phyloP scores from a whole-genome alignment of 1,140 invertebrate genomes.

The Oryctes rhinoceros region DNA sequence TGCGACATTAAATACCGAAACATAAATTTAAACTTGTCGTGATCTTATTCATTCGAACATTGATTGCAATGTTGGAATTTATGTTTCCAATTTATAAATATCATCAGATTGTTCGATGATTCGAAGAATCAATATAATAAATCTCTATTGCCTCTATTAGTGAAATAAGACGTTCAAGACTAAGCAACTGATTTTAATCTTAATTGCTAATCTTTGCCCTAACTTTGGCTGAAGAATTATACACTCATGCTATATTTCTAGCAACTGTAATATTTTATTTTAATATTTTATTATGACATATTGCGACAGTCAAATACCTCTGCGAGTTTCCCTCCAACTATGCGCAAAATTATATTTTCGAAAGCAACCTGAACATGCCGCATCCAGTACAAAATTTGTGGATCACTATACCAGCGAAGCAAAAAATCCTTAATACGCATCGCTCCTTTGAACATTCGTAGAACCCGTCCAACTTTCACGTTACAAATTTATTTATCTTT shows the following conservation, averaged over 20 bases:
- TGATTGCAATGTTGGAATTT: not conserved
- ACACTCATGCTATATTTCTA: too few species aligned
- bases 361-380: slow-evolving; percentile 9
- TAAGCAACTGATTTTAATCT: not conserved
- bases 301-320: not conserved
- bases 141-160: not conserved
- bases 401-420: not conserved
- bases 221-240: not conserved
- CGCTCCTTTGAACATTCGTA: not conserved
- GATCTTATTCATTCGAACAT: not conserved
- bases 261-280: not conserved
- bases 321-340: not conserved
- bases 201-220: not conserved
- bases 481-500: not conserved
- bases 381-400: slow-evolving; percentile 4
- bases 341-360: not conserved
- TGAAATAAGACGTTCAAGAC: not conserved
- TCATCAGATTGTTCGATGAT: not conserved
- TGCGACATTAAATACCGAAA: too few species aligned
- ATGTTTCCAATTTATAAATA: slow-evolving; percentile 16
- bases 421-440: not conserved
- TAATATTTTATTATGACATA: not conserved
- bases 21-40: slow-evolving; percentile 11
- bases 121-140: not conserved
- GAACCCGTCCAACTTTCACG: not conserved